Evolutionary conservation across 2,113 vertebrate species (phyloP), one percentile per base, ranked within the genome.

Genomic region (Cyprinodon variegatus): DNA sequence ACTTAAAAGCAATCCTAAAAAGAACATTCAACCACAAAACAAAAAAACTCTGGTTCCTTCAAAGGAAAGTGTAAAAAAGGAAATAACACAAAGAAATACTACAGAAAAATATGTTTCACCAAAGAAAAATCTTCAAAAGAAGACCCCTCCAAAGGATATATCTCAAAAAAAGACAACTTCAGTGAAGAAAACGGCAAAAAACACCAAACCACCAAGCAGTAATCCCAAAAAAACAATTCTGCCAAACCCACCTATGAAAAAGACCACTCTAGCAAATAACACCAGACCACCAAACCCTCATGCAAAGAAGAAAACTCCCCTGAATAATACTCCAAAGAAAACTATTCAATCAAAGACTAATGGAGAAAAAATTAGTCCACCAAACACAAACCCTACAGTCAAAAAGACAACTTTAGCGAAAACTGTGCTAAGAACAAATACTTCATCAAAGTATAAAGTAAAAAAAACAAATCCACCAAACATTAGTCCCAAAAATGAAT

Each of bases 91-190:
- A 7, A 83, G 82, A 72, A 85, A 41, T 65, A 74, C 46, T 5
- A 68, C 74, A 61, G 77, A 46, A 81, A 87, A 84, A 46, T 17
- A 60, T 60, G 3, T 29, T 65, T 17, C 63, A 62, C 22, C 71
- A 59, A 90, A 87, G 60, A n/a, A 46, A 2, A 84, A 20, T 46
- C 50, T 81, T 11, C 87, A 83, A 65, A 84, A 83, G 61, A 85
- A 79, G 17, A 61, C 13, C 1, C 29, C 59, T 17, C 6, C 48
- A 20, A 79, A 20, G 43, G 36, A 11, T 0, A 43, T 29, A 45
- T 48, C 71, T 14, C 36, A 62, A 1, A 75, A 86, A 74, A 75
- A 68, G 41, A 39, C 2, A 5, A 69, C 12, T 14, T 14, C 40
- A 45, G 2, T 29, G 10, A 76, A 65, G 0, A 12, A 9, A 1